These are phyloP conservation scores for Holacanthella duospinosa DNA, from an alignment of 2,888 invertebrate genomes.

Conservation along the genomic window DNA sequence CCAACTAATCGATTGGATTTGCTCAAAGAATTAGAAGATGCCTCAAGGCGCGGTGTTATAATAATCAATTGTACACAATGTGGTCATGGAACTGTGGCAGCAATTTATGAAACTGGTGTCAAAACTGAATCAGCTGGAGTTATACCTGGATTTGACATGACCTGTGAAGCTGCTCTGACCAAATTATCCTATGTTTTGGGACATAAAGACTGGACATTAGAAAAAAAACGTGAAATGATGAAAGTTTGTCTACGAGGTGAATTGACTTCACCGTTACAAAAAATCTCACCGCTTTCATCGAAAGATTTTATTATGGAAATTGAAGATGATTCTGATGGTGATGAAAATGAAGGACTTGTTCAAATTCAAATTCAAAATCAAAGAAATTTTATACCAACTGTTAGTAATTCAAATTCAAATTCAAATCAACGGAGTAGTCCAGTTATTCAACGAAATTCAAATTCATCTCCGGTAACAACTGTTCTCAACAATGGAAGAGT, in stretches of 20 bases:
- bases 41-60: conserved; percentile 65
- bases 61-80: conserved; percentile 91
- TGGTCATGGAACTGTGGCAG: conserved; percentile 63
- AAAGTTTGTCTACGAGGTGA: conserved; percentile 68
- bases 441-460: background rate
- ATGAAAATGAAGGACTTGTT: background rate
- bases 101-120: conserved; percentile 75
- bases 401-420: background rate
- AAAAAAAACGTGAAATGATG: conserved; percentile 65
- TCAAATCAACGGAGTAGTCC: background rate
- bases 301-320: background rate
- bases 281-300: background rate
- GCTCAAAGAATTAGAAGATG: conserved; percentile 57
- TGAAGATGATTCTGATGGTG: background rate
- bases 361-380: background rate
- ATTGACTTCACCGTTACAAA: conserved; percentile 47
- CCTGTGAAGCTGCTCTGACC: conserved; percentile 83
- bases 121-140: conserved; percentile 41
- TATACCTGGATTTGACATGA: conserved; percentile 72
- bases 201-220: conserved; percentile 56
- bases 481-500: background rate
- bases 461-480: background rate
- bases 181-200: conserved; percentile 83
- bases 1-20: conserved; percentile 72
- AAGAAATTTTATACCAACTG: background rate